Conservation (phyloP, 2,888 invertebrate species). For the Nudaria mundana region DNA sequence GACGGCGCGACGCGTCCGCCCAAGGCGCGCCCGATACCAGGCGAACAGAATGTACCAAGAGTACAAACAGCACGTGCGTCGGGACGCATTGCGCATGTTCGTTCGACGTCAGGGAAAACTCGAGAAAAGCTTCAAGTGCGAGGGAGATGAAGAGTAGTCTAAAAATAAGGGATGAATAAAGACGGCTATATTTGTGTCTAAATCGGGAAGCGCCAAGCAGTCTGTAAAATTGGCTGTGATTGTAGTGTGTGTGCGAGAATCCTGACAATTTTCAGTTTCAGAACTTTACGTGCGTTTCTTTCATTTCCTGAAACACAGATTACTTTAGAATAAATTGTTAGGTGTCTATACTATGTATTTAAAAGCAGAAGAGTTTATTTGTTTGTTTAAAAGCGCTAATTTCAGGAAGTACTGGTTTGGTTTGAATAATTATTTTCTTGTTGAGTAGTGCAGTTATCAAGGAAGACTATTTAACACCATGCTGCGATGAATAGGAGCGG, state of each 20-base stretch:
- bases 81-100: slow-evolving; percentile 70
- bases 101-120: slow-evolving; percentile 53
- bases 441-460: too few species aligned
- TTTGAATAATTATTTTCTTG: too few species aligned
- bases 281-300: too few species aligned
- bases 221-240: slow-evolving; percentile 62
- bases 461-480: too few species aligned
- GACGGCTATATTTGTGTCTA: slow-evolving; percentile 48
- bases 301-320: too few species aligned
- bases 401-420: too few species aligned
- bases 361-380: too few species aligned
- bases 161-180: slow-evolving; percentile 62
- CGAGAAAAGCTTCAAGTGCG: slow-evolving; percentile 55
- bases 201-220: slow-evolving; percentile 76
- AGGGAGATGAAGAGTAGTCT: slow-evolving; percentile 50
- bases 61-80: slow-evolving; percentile 61
- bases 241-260: slow-evolving; percentile 37
- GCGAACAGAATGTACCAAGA: slow-evolving; percentile 55
- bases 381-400: too few species aligned
- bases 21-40: slow-evolving; percentile 80
- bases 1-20: slow-evolving; percentile 76
- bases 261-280: slow-evolving; percentile 26
- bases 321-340: too few species aligned
- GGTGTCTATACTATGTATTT: too few species aligned
- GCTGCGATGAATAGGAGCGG: too few species aligned